Evolutionary conservation across 2,797 vertebrate species (phyloP), one percentile per base, ranked within the genome.

Genomic region (Echeneis naucrates): DNA sequence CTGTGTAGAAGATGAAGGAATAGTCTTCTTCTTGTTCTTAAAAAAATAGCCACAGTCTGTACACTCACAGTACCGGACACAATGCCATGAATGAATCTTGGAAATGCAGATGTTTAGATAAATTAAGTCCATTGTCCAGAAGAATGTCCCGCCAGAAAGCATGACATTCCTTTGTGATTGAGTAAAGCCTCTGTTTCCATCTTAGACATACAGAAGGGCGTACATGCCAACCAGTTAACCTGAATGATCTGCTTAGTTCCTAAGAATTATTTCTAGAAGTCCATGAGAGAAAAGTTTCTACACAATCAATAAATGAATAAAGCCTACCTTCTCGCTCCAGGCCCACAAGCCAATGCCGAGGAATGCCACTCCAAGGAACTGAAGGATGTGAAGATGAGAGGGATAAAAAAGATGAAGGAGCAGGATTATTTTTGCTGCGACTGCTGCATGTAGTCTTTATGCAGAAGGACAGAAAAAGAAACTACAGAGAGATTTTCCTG

Each of bases 291-390:
- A 37, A 62, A 33, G 17, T 51, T 16, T 40, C n/a, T 13, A 67
- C 23, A 50, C 3, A 21, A 35, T n/a, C 17, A 9, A 56, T 14
- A 7, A 10, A 47, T 67, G 45, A 2, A 32, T 3, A 8, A 55
- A 58, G 77, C 95, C 94, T 93, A 99, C 98, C 95, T 99, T 99
- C 91, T 99, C 98, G 88, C 96, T 99, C 98, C 98, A 99, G 61
- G 98, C 98, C 98, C 98, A 99, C 63, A 99, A 83, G 65, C 97
- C 98, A 51, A 99, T 98, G 84, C 94, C 98, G 70, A 99, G 96
- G 94, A 99, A 99, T 0, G 98, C 95, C 89, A 99, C 95, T 82
- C 98, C 98, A 60, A 99, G 95, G 89, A 99, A 96, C 98, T 99
- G 87, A 78, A 72, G 92, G 56, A 50, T 16, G 52, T 8, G 26